phyloP scores from a whole-genome alignment of 2,797 vertebrate genomes.

The Numenius phaeopus region DNA sequence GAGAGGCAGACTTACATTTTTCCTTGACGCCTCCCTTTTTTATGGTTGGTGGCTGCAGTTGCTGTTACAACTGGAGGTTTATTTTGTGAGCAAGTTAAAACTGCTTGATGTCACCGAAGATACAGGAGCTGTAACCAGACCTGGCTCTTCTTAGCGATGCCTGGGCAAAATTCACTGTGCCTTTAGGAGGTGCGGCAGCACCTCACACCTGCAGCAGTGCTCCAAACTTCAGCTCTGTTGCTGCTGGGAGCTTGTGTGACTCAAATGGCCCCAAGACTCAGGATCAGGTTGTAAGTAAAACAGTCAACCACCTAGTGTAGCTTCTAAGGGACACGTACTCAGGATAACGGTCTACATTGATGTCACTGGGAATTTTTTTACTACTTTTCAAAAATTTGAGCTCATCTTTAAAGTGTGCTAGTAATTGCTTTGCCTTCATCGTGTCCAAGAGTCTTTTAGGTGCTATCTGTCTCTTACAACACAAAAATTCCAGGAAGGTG shows the following conservation, averaged over 20 bases:
- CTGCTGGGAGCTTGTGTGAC: neutral
- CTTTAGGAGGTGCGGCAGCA: neutral
- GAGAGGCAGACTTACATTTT: neutral
- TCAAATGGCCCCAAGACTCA: neutral
- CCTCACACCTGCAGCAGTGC: neutral
- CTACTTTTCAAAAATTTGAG: neutral
- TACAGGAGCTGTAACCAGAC: neutral
- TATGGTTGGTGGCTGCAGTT: neutral
- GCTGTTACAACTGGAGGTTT: too few relatives aligned
- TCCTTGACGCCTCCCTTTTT: neutral
- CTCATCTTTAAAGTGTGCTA: neutral
- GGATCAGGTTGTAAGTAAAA: neutral
- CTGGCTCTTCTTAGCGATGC: neutral
- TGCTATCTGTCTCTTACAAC: neutral
- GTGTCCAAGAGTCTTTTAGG: neutral
- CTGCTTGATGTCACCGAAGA: neutral
- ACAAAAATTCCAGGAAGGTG: neutral
- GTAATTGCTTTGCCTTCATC: neutral
- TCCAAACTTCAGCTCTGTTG: neutral
- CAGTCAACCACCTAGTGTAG: rapidly evolving
- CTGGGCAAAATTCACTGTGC: neutral
- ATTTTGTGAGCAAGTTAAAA: neutral
- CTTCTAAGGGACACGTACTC: neutral
- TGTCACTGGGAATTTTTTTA: neutral
- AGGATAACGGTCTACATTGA: rapidly evolving